Evolutionary conservation across 2,113 vertebrate genomes (phyloP), one percentile per base, ranked within the genome.

Genomic region (Onychostruthus taczanowskii): DNA sequence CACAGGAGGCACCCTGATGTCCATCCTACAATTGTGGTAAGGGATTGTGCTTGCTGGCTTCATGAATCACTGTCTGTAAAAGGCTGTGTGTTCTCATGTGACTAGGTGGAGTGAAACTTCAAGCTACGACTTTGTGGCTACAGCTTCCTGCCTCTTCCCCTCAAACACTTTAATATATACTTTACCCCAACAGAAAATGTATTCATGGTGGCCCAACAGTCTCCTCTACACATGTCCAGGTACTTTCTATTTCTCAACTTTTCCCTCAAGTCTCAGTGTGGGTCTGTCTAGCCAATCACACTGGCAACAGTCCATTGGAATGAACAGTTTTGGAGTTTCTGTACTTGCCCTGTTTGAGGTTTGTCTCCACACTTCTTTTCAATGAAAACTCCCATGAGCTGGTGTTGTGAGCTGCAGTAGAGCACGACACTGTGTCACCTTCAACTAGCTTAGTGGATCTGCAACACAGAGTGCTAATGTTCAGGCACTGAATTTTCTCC

Each of bases 41-140:
- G 17, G 26, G 28, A 50, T 24, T 16, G 3, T 50, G 8, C 27
- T 31, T 63, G 28, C 10, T 0, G 0, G 21, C 63, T 80, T 76
- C 35, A 9, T 31, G 49, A 66, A 64, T 50, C 14, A 10, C 7
- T 1, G 0, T 9, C 49, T 52, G 43, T 19, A 52, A 61, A 62
- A 84, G 13, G 16, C 0, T 0, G 1, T 26, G 9, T 21, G 28
- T 59, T 92, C 61, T 35, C 24, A 12, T 1, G 5, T 41, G 16
- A 26, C 44, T 39, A 80, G 41, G 28, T 53, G 28, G 26, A 73
- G 30, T 37, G 7, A 21, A 72, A 59, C 62, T 52, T 26, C 37
- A 61, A 52, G 39, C 55, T 63, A 11, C 20, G 23, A 26, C 35
- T 62, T 78, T 3, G 5, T 24, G 18, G 61, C 62, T 61, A 24